These are phyloP conservation scores for Eristalis intricaria DNA, from an alignment of 2,888 invertebrate genomes.

Conservation along the genomic window DNA sequence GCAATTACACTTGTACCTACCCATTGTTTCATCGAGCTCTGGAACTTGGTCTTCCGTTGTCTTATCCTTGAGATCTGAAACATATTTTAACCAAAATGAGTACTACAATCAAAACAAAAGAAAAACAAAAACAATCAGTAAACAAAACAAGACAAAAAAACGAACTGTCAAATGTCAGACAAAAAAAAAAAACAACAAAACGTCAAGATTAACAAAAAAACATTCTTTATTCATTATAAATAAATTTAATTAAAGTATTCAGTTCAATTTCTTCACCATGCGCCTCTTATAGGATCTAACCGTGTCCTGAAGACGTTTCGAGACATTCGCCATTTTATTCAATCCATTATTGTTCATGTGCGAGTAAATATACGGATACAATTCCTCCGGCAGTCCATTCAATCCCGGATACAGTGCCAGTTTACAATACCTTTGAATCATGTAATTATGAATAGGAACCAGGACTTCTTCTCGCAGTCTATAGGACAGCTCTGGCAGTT, in stretches of 20 bases:
- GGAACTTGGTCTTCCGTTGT: slow-evolving; percentile 32
- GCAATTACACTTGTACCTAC: slow-evolving; percentile 62
- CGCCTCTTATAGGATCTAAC: slow-evolving; percentile 71
- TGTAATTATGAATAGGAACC: slow-evolving; percentile 83
- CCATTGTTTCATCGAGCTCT: slow-evolving; percentile 67
- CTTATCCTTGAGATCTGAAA: slow-evolving; percentile 65
- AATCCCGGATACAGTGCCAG: slow-evolving; percentile 80
- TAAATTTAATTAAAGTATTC: background rate
- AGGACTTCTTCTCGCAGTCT: slow-evolving; percentile 83
- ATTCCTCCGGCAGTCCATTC: slow-evolving; percentile 77
- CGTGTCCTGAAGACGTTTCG: slow-evolving; percentile 68
- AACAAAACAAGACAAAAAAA: background rate
- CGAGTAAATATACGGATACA: slow-evolving; percentile 72
- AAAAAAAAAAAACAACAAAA: slow-evolving; percentile 48
- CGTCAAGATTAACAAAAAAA: slow-evolving; percentile 33
- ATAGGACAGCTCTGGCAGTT: slow-evolving; percentile 82
- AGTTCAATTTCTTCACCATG: slow-evolving; percentile 13
- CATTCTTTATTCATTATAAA: slow-evolving; percentile 17
- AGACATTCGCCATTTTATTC: slow-evolving; percentile 77
- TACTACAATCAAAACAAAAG: slow-evolving; percentile 39
- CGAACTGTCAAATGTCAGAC: background rate
- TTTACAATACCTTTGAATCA: slow-evolving; percentile 79
- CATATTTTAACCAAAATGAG: slow-evolving; percentile 54
- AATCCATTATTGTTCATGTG: slow-evolving; percentile 73
- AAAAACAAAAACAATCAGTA: background rate